Evolutionary conservation across 2,888 invertebrate genomes (phyloP).

Genomic region (Eulithis prunata): DNA sequence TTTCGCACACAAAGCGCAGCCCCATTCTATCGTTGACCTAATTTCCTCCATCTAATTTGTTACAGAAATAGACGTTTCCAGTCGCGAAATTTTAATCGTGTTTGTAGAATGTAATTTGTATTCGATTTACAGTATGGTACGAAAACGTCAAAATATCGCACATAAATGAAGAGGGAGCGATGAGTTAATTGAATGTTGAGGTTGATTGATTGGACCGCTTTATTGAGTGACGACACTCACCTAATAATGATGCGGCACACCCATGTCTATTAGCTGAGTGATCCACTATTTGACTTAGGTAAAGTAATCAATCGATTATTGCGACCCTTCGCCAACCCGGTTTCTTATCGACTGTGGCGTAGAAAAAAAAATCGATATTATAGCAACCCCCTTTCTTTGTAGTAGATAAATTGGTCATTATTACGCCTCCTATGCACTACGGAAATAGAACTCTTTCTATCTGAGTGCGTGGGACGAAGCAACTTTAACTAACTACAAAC

Average conservation of each 20-base stretch:
- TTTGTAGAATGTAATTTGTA: neutral
- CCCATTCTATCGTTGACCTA: conserved; percentile 55
- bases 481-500: conserved; percentile 6
- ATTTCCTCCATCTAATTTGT: conserved; percentile 46
- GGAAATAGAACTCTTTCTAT: conserved; percentile 2
- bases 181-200: conserved; percentile 23
- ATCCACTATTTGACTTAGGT: conserved; percentile 37
- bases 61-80: conserved; percentile 43
- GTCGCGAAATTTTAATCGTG: neutral
- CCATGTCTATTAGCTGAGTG: conserved; percentile 40
- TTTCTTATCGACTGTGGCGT: conserved; percentile 21
- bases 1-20: conserved; percentile 44
- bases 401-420: neutral
- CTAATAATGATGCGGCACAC: conserved; percentile 38
- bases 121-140: too few relatives aligned
- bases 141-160: neutral
- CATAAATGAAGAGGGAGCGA: conserved; percentile 10
- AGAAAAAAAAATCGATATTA: neutral
- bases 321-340: conserved; percentile 21
- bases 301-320: conserved; percentile 37
- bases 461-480: neutral
- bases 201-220: conserved; percentile 29
- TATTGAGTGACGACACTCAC: conserved; percentile 37
- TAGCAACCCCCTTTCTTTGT: conserved; percentile 18
- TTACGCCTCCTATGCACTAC: conserved; percentile 3